These are phyloP conservation scores for Martes martes DNA, from an alignment of 2,113 vertebrate species.

Conservation along the genomic window DNA sequence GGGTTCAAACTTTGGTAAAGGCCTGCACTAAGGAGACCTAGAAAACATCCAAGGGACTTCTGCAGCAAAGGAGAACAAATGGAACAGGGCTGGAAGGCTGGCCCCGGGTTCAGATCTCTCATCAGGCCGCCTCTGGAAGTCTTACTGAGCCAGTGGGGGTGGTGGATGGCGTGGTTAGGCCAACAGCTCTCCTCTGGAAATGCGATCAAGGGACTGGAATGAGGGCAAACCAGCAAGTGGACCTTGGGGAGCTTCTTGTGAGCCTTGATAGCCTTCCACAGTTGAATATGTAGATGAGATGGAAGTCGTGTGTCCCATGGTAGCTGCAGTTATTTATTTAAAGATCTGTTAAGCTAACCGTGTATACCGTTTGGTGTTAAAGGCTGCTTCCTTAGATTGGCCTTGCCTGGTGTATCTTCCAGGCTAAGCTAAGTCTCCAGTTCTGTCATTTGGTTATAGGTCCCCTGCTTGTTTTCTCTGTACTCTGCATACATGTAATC, in stretches of 20 bases:
- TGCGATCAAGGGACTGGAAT: background rate
- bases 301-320: background rate
- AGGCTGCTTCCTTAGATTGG: background rate
- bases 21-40: background rate
- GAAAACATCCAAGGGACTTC: background rate
- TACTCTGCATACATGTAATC: background rate
- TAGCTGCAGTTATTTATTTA: background rate
- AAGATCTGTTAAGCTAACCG: background rate
- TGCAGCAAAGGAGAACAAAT: background rate
- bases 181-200: background rate
- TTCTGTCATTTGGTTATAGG: background rate
- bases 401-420: background rate
- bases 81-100: background rate
- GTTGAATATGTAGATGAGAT: background rate
- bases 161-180: background rate
- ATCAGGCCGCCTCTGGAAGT: background rate
- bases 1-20: background rate
- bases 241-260: background rate
- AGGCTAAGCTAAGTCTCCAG: background rate
- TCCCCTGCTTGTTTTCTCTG: background rate
- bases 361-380: background rate
- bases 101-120: background rate
- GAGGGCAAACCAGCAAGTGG: background rate
- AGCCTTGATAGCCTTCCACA: background rate
- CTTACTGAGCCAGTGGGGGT: background rate